Evolutionary conservation across 2,113 vertebrate species (phyloP), one percentile per base, ranked within the genome.

Genomic region (Plestiodon gilberti): DNA sequence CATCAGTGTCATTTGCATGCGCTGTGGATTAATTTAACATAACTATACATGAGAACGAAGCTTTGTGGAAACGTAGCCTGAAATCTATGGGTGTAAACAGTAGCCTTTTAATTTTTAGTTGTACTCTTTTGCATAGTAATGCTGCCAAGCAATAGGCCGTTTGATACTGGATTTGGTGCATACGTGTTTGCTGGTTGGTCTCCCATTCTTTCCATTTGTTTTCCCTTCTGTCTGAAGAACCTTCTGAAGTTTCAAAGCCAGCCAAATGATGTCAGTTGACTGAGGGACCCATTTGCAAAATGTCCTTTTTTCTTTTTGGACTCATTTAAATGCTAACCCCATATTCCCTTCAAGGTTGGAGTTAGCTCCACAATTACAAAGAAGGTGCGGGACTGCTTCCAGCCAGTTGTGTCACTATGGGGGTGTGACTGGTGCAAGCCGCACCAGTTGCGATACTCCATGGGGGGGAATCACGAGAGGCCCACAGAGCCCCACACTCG

Each of bases 1-100:
- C 77, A 73, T 86, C 84, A 80, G 61, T 80, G 67, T 80, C 84
- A 61, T 14, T 86, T 48, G 22, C 80, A 86, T 80, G 40, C 69
- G 67, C 55, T 61, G 59, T 62, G 57, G 38, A 62, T 6, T 80
- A 15, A 86, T 73, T 80, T 62, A 59, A 80, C 40, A 64, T 86
- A 62, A 81, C 80, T 74, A 80, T 62, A 86, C 40, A 48, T 62
- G 55, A 81, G 59, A 62, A 74, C 57, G 80, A 86, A 73, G 35
- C 67, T 64, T 11, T 73, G 55, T 86, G 30, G 73, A 81, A 74
- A 25, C 30, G 33, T 7, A 62, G 57, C 1, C 59, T 80, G 25
- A 61, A 28, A 48, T 40, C 59, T 48, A 73, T 35, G 64, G 55
- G n/a, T 71, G 20, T 79, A 74, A 84, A 65, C 28, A 28, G n/a